Evolutionary conservation across 2,113 vertebrate genomes (phyloP).

Genomic region (Petromus typicus): DNA sequence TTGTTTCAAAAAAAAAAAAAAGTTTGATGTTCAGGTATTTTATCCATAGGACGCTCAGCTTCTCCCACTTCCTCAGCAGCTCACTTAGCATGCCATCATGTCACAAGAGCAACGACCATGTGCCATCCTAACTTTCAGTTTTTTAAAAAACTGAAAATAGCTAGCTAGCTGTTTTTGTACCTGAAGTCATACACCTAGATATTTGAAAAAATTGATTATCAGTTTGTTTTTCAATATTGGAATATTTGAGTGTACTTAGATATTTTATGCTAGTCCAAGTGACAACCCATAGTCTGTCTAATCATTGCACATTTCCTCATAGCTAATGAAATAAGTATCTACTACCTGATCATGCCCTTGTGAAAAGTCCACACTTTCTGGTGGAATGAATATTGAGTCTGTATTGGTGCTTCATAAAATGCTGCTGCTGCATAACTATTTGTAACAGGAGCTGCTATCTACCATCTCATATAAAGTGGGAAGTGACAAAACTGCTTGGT

Average conservation of each 20-base stretch:
- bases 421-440: background rate
- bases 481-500: background rate
- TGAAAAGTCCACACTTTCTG: background rate
- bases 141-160: background rate
- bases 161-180: background rate
- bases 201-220: constrained; percentile 17
- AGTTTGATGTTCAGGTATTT: background rate
- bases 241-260: background rate
- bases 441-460: background rate
- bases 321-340: background rate
- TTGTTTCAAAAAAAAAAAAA: background rate
- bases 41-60: background rate
- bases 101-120: rapidly evolving
- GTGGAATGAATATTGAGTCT: background rate
- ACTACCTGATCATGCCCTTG: background rate
- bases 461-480: background rate
- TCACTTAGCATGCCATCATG: background rate
- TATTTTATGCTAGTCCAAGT: background rate
- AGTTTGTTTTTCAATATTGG: background rate
- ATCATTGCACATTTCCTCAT: background rate
- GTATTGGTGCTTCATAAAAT: background rate
- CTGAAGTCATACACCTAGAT: background rate
- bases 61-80: background rate
- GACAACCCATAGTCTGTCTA: background rate
- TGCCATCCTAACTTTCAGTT: background rate